phyloP scores from a whole-genome alignment of 1,140 invertebrate species.

The Temnothorax curvispinosus region DNA sequence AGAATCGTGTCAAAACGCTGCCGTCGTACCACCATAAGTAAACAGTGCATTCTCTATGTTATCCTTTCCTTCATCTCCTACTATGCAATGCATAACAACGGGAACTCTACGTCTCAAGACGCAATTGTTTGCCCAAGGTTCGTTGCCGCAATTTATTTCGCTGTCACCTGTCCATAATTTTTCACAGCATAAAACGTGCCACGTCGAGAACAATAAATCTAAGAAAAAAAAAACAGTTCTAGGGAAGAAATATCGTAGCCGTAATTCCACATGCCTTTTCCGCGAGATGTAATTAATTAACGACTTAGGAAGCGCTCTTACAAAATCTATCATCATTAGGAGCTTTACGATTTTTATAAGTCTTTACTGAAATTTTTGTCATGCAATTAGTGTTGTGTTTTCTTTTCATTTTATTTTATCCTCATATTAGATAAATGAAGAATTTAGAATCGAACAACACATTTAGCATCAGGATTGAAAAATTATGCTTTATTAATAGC shows the following conservation, averaged over 20 bases:
- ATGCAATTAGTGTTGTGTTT: neutral
- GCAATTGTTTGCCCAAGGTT: slow-evolving; percentile 51
- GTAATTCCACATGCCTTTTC: neutral
- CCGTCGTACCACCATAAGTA: slow-evolving; percentile 35
- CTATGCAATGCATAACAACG: slow-evolving; percentile 57
- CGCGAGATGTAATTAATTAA: slow-evolving; percentile 26
- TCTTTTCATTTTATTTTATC: neutral
- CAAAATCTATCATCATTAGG: neutral
- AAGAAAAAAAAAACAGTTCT: slow-evolving; percentile 14
- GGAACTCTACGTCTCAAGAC: slow-evolving; percentile 44
- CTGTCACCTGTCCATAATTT: slow-evolving; percentile 60
- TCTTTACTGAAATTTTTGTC: neutral
- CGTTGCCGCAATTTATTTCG: slow-evolving; percentile 54
- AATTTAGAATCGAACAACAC: neutral
- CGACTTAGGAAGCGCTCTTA: neutral
- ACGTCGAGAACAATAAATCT: slow-evolving; percentile 35
- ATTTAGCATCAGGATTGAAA: neutral
- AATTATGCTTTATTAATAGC: neutral
- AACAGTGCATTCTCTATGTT: slow-evolving; percentile 60
- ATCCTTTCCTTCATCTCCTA: slow-evolving; percentile 55
- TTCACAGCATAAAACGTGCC: slow-evolving; percentile 26
- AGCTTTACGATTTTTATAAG: neutral
- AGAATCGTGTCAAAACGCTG: slow-evolving; percentile 57
- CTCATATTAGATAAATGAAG: neutral
- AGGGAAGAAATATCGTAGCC: neutral